Base-by-base conservation (phyloP, 2,888 invertebrate genomes). In the Stegana nigrithorax region DNA sequence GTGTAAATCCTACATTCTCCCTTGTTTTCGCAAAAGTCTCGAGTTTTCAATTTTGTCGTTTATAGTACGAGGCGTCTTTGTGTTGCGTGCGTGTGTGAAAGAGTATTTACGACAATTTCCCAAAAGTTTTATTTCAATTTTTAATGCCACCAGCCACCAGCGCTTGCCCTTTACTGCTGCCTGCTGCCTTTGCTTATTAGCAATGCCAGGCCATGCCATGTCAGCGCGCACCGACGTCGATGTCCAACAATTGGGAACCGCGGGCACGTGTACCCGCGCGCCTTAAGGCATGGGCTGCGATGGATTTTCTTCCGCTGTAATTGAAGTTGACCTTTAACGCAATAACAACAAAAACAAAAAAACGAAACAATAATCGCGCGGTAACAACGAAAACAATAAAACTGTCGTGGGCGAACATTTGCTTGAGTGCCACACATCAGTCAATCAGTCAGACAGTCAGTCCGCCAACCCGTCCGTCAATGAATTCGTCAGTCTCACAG, bases 301-400 rank as follows among this genome's bases (percentile, higher is more conserved):
- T 42, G 42, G 51, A 39, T 51, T 42, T 44, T 55, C 44, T 55
- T 60, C 42, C 36, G 5, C 17, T 47, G 39, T 21, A 19, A 27
- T 55, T 61, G 19, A 44, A 51, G 29, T 51, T 55, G 53, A 55
- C 53, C 53, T 55, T 55, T 55, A 55, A 55, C 53, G 53, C 47
- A 57, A 57, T 29, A 57, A 27, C 27, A 51, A 12, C 21, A 21
- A 8, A 12, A 10, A 4, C 32, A n/a, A n/a, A n/a, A n/a, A n/a
- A n/a, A n/a, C n/a, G n/a, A n/a, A n/a, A n/a, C n/a, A n/a, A n/a
- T n/a, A n/a, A n/a, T n/a, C 25, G 23, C 25, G 12, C 36, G 32
- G 17, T 36, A 19, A 21, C 4, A 56, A 32, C 36, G 32, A 1
- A 29, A 56, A 23, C 47, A 23, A 7, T 5, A n/a, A 1, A 7